Evolutionary conservation across 2,888 invertebrate species (phyloP), one percentile per base, ranked within the genome.

Genomic region (Tinea pellionella): DNA sequence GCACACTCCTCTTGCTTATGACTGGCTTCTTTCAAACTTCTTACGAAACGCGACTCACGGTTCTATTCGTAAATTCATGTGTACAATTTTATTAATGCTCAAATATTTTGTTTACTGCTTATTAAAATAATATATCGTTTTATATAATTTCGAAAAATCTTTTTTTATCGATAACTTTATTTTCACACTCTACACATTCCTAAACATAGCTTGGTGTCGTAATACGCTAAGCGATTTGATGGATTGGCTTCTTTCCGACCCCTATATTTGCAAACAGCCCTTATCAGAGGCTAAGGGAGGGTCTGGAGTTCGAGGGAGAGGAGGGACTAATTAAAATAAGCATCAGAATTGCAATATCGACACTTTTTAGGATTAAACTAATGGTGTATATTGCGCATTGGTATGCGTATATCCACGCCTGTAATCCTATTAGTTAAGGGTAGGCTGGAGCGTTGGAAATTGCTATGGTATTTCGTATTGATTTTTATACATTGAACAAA

Each of bases 231-330:
- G 72, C 81, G 74, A 82, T 86, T 87, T 87, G 87, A 87, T 87
- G 86, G 86, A 87, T 87, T 87, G 86, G 86, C 86, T 87, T 85
- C 86, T 85, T 84, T 80, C 78, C 80, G 74, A 73, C 84, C 82
- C 82, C 78, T 74, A 80, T 86, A 85, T 86, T 85, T 85, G 85
- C 85, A 86, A 86, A 85, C 84, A 84, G 61, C 87, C 86, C 86
- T 82, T 80, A 80, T 80, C 80, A 61, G 60, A 61, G 64, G 63
- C 67, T 63, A 64, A 63, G 63, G 66, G 68, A 63, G 64, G 63
- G 65, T 59, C 68, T 68, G 30, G 43, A 13, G 57, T 41, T 68
- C 53, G 53, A 24, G 11, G 19, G 47, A 6, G 24, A 18, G 70
- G 63, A 56, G 66, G 66, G 75, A 78, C 85, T 86, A 87, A 86